Conservation (phyloP, 2,888 invertebrate genomes). For the Eugnorisma glareosa region DNA sequence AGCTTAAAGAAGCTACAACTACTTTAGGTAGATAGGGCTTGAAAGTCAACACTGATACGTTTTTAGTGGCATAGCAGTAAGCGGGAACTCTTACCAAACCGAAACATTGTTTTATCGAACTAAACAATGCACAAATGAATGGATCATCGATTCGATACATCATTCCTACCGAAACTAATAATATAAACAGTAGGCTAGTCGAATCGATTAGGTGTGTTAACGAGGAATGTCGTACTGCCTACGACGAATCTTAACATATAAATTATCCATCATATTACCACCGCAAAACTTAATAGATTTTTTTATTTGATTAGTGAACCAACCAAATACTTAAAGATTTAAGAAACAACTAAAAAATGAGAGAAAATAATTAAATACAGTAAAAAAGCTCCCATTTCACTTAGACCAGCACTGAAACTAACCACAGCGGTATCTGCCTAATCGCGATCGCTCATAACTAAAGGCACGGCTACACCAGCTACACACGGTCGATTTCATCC, state of each 20-base stretch:
- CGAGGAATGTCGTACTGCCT: not conserved
- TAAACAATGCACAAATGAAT: not conserved
- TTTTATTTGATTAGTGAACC: not conserved
- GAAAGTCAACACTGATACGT: too few species aligned
- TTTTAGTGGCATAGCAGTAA: not conserved
- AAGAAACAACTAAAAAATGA: not conserved
- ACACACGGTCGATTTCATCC: conserved; percentile 84
- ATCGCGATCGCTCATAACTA: conserved; percentile 63
- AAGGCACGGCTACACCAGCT: conserved; percentile 70
- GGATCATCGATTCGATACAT: not conserved
- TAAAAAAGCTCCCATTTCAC: conserved; percentile 2
- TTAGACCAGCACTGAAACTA: conserved; percentile 29
- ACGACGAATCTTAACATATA: not conserved
- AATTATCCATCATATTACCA: not conserved
- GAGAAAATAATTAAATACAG: not conserved
- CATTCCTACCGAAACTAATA: not conserved
- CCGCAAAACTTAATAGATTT: not conserved
- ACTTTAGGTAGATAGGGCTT: too few species aligned
- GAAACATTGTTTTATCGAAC: not conserved
- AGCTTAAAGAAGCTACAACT: too few species aligned
- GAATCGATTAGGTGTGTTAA: conserved; percentile 11
- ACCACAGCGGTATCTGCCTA: conserved; percentile 22
- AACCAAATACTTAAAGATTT: not conserved
- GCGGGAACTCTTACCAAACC: not conserved
- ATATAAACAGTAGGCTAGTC: not conserved